Evolutionary conservation across 2,113 vertebrate species (phyloP), one percentile per base, ranked within the genome.

Genomic region (Corynorhinus townsendii): DNA sequence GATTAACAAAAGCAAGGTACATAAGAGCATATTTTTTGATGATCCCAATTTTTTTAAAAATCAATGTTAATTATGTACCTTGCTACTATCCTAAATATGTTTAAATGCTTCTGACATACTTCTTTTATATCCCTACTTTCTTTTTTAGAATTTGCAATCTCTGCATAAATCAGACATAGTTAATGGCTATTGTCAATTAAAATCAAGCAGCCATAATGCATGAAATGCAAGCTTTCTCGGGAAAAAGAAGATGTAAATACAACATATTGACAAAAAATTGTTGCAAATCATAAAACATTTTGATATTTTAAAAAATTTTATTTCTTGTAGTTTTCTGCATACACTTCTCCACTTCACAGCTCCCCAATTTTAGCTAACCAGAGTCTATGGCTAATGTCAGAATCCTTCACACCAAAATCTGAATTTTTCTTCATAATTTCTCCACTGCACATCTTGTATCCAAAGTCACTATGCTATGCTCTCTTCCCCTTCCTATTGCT

Each of bases 101-200:
- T 38, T 80, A 91, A 84, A 84, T 88, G 72, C 15, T 89, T 81
- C 77, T 81, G 75, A 80, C 33, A 45, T 84, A 90, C 56, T 90
- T 86, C 28, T 89, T 84, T 81, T 86, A 28, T 91, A 16, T 35
- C 89, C 35, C 56, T 72, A 72, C 33, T 95, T 84, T n/a, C n/a
- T n/a, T 75, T 56, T 52, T 64, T 75, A 19, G 69, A 88, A 94
- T 90, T 64, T 69, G 14, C 54, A 93, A 59, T 56, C 28, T 81
- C 89, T 71, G 66, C 52, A 62, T 75, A 89, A 80, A 59, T 43
- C 54, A 69, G 62, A 38, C 6, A 94, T 14, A 89, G 72, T 62
- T 85, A 52, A 89, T 81, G 15, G 52, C 45, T 84, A 56, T 10
- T 43, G 16, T 28, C 79, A 85, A 89, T 62, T 85, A 85, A 95